A percentile compares a stretch with the other conserved stretches of the same genome.
Evolutionary conservation across 2,113 vertebrate species (phyloP).

Genomic region (Anguilla japonica): DNA sequence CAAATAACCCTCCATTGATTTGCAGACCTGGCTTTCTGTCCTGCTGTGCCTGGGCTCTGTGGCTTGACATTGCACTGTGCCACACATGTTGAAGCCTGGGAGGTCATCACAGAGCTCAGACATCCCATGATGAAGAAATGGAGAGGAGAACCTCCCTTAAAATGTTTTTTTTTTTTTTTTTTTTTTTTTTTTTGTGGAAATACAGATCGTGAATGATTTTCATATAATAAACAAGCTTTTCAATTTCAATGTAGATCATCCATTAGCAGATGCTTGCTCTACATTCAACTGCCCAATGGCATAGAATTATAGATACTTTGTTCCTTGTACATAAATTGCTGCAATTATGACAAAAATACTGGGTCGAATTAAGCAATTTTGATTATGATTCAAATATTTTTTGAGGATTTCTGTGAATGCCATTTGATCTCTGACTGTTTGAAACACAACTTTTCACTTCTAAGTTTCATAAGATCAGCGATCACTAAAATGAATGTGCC

Average conservation of each 20-base stretch:
- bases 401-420: not conserved
- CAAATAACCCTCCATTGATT: conserved; percentile 1
- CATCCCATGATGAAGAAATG: not conserved
- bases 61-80: not conserved
- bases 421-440: conserved; percentile 23
- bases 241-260: not conserved
- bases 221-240: no score
- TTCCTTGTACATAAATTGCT: not conserved
- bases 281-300: not conserved
- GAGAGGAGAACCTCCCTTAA: not conserved
- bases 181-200: not conserved
- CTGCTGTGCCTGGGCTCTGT: not conserved
- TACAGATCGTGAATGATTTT: not conserved
- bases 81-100: not conserved
- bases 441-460: no score
- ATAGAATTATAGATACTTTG: not conserved
- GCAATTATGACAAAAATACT: not conserved
- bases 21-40: not conserved
- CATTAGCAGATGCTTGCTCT: not conserved
- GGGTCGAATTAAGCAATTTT: not conserved
- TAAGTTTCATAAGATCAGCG: no score
- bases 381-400: not conserved
- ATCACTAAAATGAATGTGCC: no score
- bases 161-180: no score
- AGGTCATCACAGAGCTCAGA: not conserved